Conservation (phyloP, 2,888 invertebrate genomes). For the Rhingia campestris region DNA sequence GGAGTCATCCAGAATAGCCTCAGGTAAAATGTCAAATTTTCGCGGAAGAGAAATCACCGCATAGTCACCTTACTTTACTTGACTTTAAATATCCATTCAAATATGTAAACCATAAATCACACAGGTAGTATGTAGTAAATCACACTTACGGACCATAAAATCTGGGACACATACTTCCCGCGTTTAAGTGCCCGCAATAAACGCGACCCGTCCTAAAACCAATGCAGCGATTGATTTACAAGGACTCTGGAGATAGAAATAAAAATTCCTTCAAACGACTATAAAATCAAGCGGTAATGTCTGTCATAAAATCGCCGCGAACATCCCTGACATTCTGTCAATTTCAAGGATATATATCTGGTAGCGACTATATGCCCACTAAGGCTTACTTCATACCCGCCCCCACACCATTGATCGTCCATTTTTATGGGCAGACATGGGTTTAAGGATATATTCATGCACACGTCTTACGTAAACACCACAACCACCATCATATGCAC, state of each 20-base stretch:
- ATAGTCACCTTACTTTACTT: slow-evolving; percentile 55
- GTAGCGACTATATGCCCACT: slow-evolving; percentile 41
- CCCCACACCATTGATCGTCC: slow-evolving; percentile 32
- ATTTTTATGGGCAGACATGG: slow-evolving; percentile 38
- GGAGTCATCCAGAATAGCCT: not conserved
- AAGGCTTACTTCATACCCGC: slow-evolving; percentile 40
- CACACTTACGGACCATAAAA: slow-evolving; percentile 59
- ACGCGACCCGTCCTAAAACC: slow-evolving; percentile 46
- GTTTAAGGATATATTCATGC: slow-evolving; percentile 41
- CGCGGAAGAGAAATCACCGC: slow-evolving; percentile 58
- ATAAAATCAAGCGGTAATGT: slow-evolving; percentile 71
- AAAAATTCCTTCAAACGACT: slow-evolving; percentile 53
- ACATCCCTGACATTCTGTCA: slow-evolving; percentile 60
- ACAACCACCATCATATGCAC: not conserved
- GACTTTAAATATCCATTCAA: slow-evolving; percentile 66
- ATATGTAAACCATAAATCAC: slow-evolving; percentile 57
- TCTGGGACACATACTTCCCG: slow-evolving; percentile 60
- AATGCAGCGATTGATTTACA: slow-evolving; percentile 69
- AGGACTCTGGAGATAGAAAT: slow-evolving; percentile 60
- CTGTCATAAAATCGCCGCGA: slow-evolving; percentile 61
- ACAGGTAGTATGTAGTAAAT: slow-evolving; percentile 66
- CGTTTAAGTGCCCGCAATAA: slow-evolving; percentile 62
- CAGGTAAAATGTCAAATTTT: slow-evolving; percentile 36
- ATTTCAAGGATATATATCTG: slow-evolving; percentile 60
- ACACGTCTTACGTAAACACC: slow-evolving; percentile 22